Evolutionary conservation across 2,888 invertebrate species (phyloP).

Genomic region (Brachyopa scutellaris): DNA sequence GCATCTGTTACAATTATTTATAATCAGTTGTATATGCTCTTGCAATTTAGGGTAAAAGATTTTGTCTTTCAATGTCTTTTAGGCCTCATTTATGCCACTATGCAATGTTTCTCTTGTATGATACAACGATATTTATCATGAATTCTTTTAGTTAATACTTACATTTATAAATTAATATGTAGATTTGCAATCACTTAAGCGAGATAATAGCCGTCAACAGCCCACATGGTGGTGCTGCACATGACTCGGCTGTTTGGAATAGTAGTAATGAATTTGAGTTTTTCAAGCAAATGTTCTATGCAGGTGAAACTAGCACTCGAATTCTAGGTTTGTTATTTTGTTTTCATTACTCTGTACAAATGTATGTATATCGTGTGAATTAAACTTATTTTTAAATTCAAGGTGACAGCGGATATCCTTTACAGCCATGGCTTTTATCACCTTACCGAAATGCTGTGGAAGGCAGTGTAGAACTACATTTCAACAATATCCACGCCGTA

Average conservation of each 20-base stretch:
- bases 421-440: constrained; percentile 1
- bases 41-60: constrained; percentile 50
- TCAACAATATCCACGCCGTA: constrained; percentile 16
- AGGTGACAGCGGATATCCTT: neutral
- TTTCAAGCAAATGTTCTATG: neutral
- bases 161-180: no score
- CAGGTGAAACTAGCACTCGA: constrained; percentile 11
- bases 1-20: constrained; percentile 19
- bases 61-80: constrained; percentile 44
- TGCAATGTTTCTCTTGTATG: constrained; percentile 57
- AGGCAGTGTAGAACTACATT: constrained; percentile 12
- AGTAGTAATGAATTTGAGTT: constrained; percentile 8
- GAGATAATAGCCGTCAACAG: no score
- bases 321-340: constrained; percentile 13
- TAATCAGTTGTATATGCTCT: constrained; percentile 49
- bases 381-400: neutral
- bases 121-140: constrained; percentile 43
- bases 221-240: neutral
- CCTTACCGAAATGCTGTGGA: constrained; percentile 6
- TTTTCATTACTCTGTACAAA: no score
- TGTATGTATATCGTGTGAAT: neutral
- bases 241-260: constrained; percentile 27
- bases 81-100: constrained; percentile 46
- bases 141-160: no score
- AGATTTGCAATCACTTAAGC: no score